Conservation (phyloP, 23 tunicate species). For the Styela clava region DNA sequence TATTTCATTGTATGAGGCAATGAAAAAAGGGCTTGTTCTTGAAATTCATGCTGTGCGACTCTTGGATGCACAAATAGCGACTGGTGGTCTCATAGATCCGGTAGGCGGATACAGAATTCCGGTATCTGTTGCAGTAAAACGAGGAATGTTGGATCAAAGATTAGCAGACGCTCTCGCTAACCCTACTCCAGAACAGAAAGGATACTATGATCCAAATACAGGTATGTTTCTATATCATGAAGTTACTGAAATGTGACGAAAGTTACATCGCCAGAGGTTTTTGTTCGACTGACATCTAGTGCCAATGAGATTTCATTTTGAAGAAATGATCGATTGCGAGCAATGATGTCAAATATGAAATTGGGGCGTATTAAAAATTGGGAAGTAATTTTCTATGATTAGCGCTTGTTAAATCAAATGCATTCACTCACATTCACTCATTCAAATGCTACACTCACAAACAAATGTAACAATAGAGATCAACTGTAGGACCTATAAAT, state of each 20-base stretch:
- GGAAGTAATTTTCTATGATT: too few relatives aligned
- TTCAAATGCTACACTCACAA: too few relatives aligned
- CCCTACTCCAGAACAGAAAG: slow-evolving; percentile 52
- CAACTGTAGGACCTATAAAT: too few relatives aligned
- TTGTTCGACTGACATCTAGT: too few relatives aligned
- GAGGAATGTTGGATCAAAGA: slow-evolving; percentile 66
- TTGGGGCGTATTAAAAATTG: too few relatives aligned
- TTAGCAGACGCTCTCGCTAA: slow-evolving; percentile 54
- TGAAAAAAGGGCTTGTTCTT: slow-evolving; percentile 65
- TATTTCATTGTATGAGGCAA: slow-evolving; percentile 77
- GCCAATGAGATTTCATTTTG: not conserved
- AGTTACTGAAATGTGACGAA: too few relatives aligned
- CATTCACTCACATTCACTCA: too few relatives aligned
- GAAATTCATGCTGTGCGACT: slow-evolving; percentile 88
- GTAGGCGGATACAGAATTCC: slow-evolving; percentile 89
- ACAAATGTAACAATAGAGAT: too few relatives aligned
- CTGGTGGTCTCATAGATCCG: slow-evolving; percentile 95
- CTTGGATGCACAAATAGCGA: slow-evolving; percentile 93
- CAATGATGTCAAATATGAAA: not conserved
- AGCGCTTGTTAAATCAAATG: too few relatives aligned
- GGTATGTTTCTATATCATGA: slow-evolving; percentile 54
- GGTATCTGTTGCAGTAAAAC: slow-evolving; percentile 43
- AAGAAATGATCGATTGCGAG: too few relatives aligned
- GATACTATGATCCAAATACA: slow-evolving; percentile 85
- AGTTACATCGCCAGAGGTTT: too few relatives aligned